Base-by-base conservation (phyloP, 2,888 invertebrate genomes). In the Globia sparganii region DNA sequence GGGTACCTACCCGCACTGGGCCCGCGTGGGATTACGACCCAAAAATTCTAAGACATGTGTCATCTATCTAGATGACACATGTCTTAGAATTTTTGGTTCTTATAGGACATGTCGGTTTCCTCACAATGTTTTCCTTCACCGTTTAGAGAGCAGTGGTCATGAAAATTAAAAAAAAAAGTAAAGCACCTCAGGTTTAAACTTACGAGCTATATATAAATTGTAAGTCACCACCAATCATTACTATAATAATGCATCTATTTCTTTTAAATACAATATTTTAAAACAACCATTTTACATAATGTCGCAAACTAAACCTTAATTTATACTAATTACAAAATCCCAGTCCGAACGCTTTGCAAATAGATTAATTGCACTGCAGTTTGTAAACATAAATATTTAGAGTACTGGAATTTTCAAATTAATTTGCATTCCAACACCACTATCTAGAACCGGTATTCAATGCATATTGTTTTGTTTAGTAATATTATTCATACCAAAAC, bases 361-460 rank as follows among this genome's bases (percentile, higher is more conserved):
- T 43, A 73, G 15, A 72, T 72, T 81, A 62, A 75, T 69, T 77
- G 43, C 43, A 64, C 11, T 28, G 34, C 43, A 56, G 61, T 69
- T 80, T 71, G 66, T 67, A 43, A 78, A 83, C 70, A 80, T 43
- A 72, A 68, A 81, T 72, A 78, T 70, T 65, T 70, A 67, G 43
- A 58, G 15, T 18, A 71, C 31, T 49, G 40, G 62, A 28, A 71
- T 64, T 72, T 83, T 64, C 49, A 79, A 62, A 71, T 70, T 28
- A 46, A 64, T 84, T 67, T 71, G 49, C 71, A 56, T 84, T 84
- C 21, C 49, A 25, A 31, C 80, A 21, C 13, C 25, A 34, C 25
- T 40, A 66, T 40, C 64, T 46, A 68, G 21, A 68, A 69, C 79
- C 8, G 34, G 83, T 80, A 69, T 43, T 53, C 28, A 53, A 80